Percentiles rank a stretch among this genome's conserved stretches.
phyloP scores from a whole-genome alignment of 2,888 invertebrate species.

The Drosophila histrio region DNA sequence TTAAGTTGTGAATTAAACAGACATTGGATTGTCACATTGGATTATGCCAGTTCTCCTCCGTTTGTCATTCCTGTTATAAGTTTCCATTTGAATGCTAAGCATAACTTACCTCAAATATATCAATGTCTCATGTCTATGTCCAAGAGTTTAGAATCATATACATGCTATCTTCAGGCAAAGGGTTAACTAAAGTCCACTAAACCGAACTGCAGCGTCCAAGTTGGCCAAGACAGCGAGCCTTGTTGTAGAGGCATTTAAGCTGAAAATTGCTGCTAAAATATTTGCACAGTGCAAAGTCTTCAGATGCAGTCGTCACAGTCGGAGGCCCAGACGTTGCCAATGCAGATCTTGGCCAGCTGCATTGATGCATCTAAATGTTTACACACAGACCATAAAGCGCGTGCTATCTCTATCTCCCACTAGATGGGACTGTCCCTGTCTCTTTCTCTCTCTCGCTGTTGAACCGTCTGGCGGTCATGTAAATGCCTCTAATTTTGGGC shows the following conservation, averaged over 20 bases:
- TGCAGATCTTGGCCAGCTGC: constrained; percentile 64
- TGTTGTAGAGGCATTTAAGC: constrained; percentile 69
- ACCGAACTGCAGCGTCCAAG: constrained; percentile 1
- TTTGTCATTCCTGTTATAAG: background rate
- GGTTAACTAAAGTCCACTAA: constrained; percentile 21
- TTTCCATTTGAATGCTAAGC: background rate
- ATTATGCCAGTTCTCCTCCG: too few species aligned
- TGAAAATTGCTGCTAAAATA: constrained; percentile 81
- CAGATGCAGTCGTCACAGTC: constrained; percentile 27
- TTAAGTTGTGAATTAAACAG: too few species aligned
- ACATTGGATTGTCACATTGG: too few species aligned
- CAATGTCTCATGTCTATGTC: background rate
- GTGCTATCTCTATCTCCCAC: constrained; percentile 5
- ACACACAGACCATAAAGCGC: constrained; percentile 42
- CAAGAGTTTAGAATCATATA: background rate
- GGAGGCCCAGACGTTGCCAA: constrained; percentile 18
- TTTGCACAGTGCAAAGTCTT: constrained; percentile 67
- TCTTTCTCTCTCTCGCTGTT: constrained; percentile 6
- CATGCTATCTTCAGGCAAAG: constrained; percentile 1
- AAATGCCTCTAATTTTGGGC: constrained; percentile 77
- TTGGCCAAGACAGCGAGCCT: constrained; percentile 33
- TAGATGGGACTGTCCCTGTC: background rate
- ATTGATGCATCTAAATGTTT: constrained; percentile 71
- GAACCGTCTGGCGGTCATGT: constrained; percentile 46
- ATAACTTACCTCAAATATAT: background rate